phyloP scores from a whole-genome alignment of 1,140 invertebrate genomes.

The Panulirus ornatus region DNA sequence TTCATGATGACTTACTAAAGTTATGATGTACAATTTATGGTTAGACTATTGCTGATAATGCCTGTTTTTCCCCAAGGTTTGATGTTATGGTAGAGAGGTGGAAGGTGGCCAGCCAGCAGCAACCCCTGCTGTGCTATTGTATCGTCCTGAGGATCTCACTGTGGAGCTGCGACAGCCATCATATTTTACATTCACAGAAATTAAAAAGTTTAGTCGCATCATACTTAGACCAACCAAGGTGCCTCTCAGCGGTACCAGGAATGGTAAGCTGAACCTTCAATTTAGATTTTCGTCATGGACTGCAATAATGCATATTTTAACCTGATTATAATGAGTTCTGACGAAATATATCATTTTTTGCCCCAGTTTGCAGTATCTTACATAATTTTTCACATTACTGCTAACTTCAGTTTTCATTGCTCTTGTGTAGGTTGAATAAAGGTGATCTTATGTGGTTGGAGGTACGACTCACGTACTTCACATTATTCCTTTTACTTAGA shows the following conservation, averaged over 20 bases:
- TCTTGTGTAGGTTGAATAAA: too few species aligned
- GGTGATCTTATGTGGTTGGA: too few species aligned
- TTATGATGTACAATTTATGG: too few species aligned
- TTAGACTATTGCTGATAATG: background rate
- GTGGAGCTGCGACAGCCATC: constrained; percentile 52
- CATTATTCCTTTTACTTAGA: too few species aligned
- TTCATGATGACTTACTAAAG: too few species aligned
- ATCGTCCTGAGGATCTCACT: constrained; percentile 43
- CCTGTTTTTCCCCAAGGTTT: constrained; percentile 26
- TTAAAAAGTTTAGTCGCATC: constrained; percentile 57
- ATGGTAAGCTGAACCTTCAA: constrained; percentile 11
- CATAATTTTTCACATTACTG: too few species aligned
- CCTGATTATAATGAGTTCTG: too few species aligned
- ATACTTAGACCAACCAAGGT: constrained; percentile 48
- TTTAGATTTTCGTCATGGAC: background rate
- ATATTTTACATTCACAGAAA: constrained; percentile 35
- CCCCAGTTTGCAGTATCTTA: too few species aligned
- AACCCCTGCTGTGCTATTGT: constrained; percentile 47
- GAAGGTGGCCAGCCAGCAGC: constrained; percentile 25
- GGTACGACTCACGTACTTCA: too few species aligned
- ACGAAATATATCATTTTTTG: too few species aligned
- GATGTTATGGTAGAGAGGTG: constrained; percentile 55
- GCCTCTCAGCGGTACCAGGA: constrained; percentile 28
- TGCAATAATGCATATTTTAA: too few species aligned
- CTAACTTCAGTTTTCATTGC: too few species aligned